Evolutionary conservation across 2,888 invertebrate species (phyloP).

Genomic region (Watsonalla cultraria): DNA sequence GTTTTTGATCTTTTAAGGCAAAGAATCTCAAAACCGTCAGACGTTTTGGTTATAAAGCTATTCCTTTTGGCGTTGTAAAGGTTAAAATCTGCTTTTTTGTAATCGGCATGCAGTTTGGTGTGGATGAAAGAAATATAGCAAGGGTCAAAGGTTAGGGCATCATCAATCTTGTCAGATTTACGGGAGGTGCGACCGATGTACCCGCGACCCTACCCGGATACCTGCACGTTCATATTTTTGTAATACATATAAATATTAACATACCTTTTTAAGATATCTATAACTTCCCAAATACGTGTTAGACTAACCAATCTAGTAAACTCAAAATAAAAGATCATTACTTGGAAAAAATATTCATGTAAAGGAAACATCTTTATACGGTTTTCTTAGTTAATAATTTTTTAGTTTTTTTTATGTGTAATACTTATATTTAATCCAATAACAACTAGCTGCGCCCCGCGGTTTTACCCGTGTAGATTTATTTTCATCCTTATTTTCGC

Average conservation of each 20-base stretch:
- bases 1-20: background rate
- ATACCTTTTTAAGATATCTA: slow-evolving; percentile 6
- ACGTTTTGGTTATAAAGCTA: background rate
- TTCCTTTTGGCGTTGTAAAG: slow-evolving; percentile 3
- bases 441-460: too few relatives aligned
- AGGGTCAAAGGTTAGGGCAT: slow-evolving; percentile 42
- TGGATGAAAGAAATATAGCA: slow-evolving; percentile 27
- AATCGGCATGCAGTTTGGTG: slow-evolving; percentile 35
- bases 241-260: slow-evolving; percentile 8
- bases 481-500: too few relatives aligned
- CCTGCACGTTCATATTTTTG: slow-evolving; percentile 21
- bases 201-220: slow-evolving; percentile 43
- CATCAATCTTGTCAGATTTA: slow-evolving; percentile 70
- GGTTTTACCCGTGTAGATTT: too few relatives aligned
- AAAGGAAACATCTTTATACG: too few relatives aligned
- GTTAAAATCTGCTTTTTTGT: slow-evolving; percentile 9
- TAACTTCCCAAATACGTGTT: background rate
- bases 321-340: too few relatives aligned
- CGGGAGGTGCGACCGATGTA: slow-evolving; percentile 48
- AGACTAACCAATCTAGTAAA: too few relatives aligned
- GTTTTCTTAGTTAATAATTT: too few relatives aligned
- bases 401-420: too few relatives aligned
- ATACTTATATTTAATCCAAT: too few relatives aligned
- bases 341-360: too few relatives aligned
- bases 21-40: background rate